phyloP scores from a whole-genome alignment of 2,797 vertebrate species.

The Diplodus puntazzo region DNA sequence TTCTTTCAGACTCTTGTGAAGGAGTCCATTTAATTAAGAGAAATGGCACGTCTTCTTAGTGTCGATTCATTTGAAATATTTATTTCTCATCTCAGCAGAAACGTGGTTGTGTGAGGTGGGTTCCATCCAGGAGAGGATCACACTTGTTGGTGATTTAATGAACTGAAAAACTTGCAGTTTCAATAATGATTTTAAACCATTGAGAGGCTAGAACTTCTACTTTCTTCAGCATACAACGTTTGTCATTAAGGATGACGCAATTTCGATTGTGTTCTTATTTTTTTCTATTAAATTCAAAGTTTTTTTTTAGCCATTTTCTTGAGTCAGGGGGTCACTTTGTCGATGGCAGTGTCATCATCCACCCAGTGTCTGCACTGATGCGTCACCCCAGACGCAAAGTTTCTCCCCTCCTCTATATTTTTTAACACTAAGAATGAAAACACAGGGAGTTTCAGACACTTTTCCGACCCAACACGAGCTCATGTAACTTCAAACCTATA shows the following conservation, averaged over 20 bases:
- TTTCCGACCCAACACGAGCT: neutral
- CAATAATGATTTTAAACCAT: accelerated
- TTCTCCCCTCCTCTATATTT: neutral
- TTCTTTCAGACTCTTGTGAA: neutral
- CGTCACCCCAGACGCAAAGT: neutral
- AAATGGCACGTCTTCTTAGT: neutral
- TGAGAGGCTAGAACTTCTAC: neutral
- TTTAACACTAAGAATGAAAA: neutral
- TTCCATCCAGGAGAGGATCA: neutral
- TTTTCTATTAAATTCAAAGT: neutral
- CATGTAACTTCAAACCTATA: neutral
- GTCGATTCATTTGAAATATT: neutral
- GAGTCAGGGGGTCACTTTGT: no score
- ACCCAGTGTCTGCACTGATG: neutral
- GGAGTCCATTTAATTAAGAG: neutral
- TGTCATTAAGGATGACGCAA: neutral
- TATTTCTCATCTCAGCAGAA: neutral
- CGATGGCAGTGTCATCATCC: neutral
- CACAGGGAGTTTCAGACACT: neutral
- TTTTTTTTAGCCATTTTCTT: neutral
- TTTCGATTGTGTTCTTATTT: neutral
- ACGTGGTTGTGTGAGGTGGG: neutral
- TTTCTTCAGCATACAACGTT: neutral
- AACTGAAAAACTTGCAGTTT: neutral
- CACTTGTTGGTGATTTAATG: neutral